These are phyloP conservation scores for Tetrax tetrax DNA, from an alignment of 2,113 vertebrate species.

Conservation along the genomic window DNA sequence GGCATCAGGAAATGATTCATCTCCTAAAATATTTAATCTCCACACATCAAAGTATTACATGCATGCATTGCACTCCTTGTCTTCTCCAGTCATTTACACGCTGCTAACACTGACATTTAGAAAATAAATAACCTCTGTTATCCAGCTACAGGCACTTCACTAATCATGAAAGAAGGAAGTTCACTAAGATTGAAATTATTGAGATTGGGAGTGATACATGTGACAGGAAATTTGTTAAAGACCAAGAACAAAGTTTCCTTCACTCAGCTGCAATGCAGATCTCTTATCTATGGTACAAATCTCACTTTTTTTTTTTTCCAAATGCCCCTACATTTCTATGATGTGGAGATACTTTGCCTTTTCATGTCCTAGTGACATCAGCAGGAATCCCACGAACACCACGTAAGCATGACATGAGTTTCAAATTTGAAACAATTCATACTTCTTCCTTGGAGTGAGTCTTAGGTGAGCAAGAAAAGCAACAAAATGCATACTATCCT, in stretches of 20 bases:
- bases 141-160: constrained; percentile 24
- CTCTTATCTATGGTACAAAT: constrained; percentile 5
- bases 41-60: constrained; percentile 47
- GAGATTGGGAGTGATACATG: neutral
- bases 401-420: neutral
- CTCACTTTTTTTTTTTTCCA: neutral
- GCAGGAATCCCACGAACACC: neutral
- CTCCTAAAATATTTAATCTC: constrained; percentile 46
- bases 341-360: neutral
- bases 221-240: constrained; percentile 56
- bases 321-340: neutral
- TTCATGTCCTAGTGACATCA: constrained; percentile 12
- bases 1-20: constrained; percentile 30
- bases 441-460: neutral
- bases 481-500: neutral
- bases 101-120: constrained; percentile 41
- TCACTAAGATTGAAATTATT: constrained; percentile 9
- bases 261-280: neutral
- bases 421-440: neutral
- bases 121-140: constrained; percentile 51
- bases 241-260: constrained; percentile 49
- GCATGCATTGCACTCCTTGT: neutral
- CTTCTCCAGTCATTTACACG: neutral
- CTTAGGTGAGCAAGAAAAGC: neutral
- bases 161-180: constrained; percentile 59